Base-by-base conservation (phyloP, 2,888 invertebrate genomes). In the Aelia acuminata region DNA sequence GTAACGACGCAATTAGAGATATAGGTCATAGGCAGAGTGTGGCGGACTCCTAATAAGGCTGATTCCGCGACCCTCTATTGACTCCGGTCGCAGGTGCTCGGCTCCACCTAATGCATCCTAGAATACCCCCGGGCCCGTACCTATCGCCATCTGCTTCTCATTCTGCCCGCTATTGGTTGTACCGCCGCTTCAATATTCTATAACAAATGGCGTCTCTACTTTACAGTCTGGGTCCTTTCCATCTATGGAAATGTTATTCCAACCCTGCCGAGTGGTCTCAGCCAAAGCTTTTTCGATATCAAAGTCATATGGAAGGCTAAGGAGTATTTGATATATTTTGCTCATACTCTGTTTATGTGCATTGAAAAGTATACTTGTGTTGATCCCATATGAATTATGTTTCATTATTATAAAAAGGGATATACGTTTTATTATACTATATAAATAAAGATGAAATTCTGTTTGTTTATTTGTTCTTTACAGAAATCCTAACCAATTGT, bases 1-100 rank as follows among this genome's bases (percentile, higher is more conserved):
- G 20, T 70, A 70, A 70, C 35, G 63, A 31, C 20, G 63, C 35
- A 70, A 70, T 70, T 70, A 70, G 31, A 70, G 18, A 70, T 70
- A 70, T 70, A 70, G 63, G 63, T 70, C 31, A 70, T 70, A 8
- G 63, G 18, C 31, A 70, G 63, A 70, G 31, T 7, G 63, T 35
- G 63, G 63, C 5, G 35, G 35, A 15, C 31, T 35, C 35, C 63
- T 70, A 70, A 70, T 70, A 70, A 70, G 63, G 35, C 31, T 31
- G 31, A 70, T 35, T 63, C n/a, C 15, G n/a, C 1, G 1, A 5
- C n/a, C 75, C 22, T 15, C 75, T 43, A 80, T 80, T 43, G 80
- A n/a, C 43, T 43, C 4, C n/a, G 80, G 80, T 47, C 43, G 43
- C 80, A 80, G 80, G 43, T 80, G 80, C 22, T n/a, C 22, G 2